A percentile compares a stretch with the other conserved stretches of the same genome.
Evolutionary conservation across 2,113 vertebrate genomes (phyloP).

Genomic region (Syngnathus floridae): DNA sequence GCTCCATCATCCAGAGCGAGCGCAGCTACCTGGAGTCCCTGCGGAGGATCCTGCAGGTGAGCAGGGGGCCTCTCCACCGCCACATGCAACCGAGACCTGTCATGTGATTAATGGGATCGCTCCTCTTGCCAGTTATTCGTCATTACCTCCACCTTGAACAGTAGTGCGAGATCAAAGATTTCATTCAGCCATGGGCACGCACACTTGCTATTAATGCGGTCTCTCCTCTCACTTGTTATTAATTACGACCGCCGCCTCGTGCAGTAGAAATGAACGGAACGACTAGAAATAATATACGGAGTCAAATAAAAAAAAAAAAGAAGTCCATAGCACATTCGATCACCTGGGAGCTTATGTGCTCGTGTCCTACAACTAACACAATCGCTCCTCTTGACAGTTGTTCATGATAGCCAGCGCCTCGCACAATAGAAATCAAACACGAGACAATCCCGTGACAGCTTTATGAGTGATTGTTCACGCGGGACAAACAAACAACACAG

Average conservation of each 20-base stretch:
- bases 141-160: not conserved
- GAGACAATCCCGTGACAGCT: not conserved
- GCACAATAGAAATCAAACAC: not conserved
- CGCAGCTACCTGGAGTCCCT: slow-evolving; percentile 86
- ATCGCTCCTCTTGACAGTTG: not conserved
- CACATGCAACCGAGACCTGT: not conserved
- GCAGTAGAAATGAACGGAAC: not conserved
- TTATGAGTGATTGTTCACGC: not conserved
- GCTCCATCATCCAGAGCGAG: slow-evolving; percentile 91
- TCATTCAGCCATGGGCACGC: too few relatives aligned
- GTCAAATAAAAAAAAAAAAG: not conserved
- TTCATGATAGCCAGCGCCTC: not conserved
- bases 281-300: not conserved
- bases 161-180: not conserved
- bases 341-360: not conserved
- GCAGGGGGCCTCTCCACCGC: slow-evolving; percentile 37
- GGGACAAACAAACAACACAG: slow-evolving; percentile 18
- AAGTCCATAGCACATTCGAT: not conserved
- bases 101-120: not conserved
- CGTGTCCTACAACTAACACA: not conserved
- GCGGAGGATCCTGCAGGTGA: slow-evolving; percentile 84
- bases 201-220: too few relatives aligned
- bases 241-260: not conserved
- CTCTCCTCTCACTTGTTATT: not conserved
- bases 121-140: not conserved